These are phyloP conservation scores for Mohoua ochrocephala DNA, from an alignment of 2,113 vertebrate genomes.

Conservation along the genomic window DNA sequence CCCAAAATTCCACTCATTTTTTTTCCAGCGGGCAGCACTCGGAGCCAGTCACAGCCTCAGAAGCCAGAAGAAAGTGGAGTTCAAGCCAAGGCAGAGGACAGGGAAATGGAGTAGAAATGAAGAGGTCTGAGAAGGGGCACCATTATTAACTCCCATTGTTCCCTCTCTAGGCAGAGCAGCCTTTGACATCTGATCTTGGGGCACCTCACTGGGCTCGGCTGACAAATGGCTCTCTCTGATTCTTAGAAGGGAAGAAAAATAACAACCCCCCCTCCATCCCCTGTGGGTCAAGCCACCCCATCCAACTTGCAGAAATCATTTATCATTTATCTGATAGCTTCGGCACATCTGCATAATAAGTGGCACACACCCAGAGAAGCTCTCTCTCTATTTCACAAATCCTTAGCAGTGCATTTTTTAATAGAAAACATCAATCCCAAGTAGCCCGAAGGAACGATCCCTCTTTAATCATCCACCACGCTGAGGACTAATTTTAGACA, in stretches of 20 bases:
- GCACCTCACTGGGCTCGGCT: not conserved
- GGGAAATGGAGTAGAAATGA: not conserved
- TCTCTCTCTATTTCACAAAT: slow-evolving; percentile 23
- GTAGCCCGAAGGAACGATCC: slow-evolving; percentile 43
- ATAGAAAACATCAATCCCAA: slow-evolving; percentile 65
- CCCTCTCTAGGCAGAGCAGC: not conserved
- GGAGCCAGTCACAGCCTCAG: not conserved
- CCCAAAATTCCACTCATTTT: not conserved
- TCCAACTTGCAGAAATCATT: slow-evolving; percentile 31
- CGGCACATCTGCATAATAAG: slow-evolving; percentile 32
- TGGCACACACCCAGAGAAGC: not conserved
- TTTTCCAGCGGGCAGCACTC: not conserved
- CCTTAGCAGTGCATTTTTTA: slow-evolving; percentile 46
- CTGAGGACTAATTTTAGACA: slow-evolving; percentile 49
- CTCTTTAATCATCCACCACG: slow-evolving; percentile 53
- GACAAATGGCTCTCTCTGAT: not conserved
- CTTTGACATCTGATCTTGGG: not conserved
- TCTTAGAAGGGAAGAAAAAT: not conserved
- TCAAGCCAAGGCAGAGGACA: not conserved
- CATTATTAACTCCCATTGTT: not conserved
- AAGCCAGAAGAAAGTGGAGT: not conserved
- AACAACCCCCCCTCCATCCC: not conserved
- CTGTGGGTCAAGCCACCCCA: slow-evolving; percentile 3
- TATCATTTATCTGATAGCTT: slow-evolving; percentile 30
- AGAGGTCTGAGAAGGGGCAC: not conserved